Base-by-base conservation (phyloP, 2,888 invertebrate genomes). In the Hirudinaria manillensis region DNA sequence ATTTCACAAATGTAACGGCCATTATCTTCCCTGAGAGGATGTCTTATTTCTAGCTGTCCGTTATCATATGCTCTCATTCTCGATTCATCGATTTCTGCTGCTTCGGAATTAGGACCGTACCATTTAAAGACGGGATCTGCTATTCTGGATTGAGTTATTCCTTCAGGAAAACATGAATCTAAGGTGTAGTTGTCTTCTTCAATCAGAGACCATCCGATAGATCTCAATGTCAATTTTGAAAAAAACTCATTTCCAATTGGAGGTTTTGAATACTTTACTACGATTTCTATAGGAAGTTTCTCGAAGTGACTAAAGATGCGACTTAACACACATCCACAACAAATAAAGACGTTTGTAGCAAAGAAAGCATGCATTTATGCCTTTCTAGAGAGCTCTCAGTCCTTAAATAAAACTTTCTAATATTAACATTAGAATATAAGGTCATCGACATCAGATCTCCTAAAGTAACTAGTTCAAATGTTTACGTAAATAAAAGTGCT, bases 1-100 rank as follows among this genome's bases (percentile, higher is more conserved):
- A 73, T 45, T 24, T 65, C n/a, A n/a, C 73, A 73, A n/a, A 73
- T 32, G 73, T 73, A 73, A n/a, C 16, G 4, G n/a, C 73, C 73
- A 24, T 0, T 65, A 24, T 65, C 36, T 24, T 36, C n/a, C 36
- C 21, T 56, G 6, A 13, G 13, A 24, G 73, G 65, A 29, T 21
- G 32, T n/a, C 51, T 56, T 1, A 73, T 73, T 65, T 73, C 73
- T 13, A 73, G 10, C 24, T 34, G n/a, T 34, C 73, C 73, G 38
- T 73, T 65, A 24, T 65, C 65, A 27, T 36, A 34, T 2, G 73
- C 3, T 36, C 36, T 73, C 24, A 73, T 61, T 27, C n/a, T 27
- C 7, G 27, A 16, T 21, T 56, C 32, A 36, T 61, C 73, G 19
- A 73, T 38, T 29, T 73, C 73, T 24, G 24, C 16, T 29, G n/a